Evolutionary conservation across 2,797 vertebrate species (phyloP), one percentile per base, ranked within the genome.

Genomic region (Spondyliosoma cantharus): DNA sequence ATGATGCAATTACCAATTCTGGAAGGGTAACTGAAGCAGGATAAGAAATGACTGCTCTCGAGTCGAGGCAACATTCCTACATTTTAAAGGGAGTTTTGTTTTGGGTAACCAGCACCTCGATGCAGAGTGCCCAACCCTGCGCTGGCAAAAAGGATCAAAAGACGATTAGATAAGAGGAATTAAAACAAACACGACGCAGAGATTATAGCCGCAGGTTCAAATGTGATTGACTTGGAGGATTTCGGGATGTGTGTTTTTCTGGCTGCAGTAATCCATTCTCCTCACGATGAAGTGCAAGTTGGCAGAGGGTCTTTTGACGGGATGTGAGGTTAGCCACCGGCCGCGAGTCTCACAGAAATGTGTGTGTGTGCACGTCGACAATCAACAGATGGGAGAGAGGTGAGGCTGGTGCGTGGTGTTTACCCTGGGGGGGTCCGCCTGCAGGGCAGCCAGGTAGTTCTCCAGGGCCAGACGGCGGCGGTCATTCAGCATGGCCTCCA

Each of bases 401-500:
- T 71, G 57, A 54, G 66, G 74, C 42, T 9, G 24, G 58, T 48
- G 83, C 57, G 71, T 24, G 49, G 27, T 45, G 43, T 63, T 87
- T 75, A 99, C 97, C 90, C 94, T 95, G 0, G 97, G 98, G 0
- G 98, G 97, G 86, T 98, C 97, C 0, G 97, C 96, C 92, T 99
- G 98, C 92, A 99, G 92, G 76, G 97, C 97, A 0, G 97, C 96
- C 81, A 99, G 94, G 92, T 99, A 99, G 90, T 97, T 98, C 95
- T 99, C 98, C 87, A 99, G 91, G 7, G 98, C 96, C n/a, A 97
- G 94, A 15, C 98, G 96, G 29, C 97, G 97, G 0, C 97, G 97
- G 82, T 99, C 97, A 0, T 99, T 98, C 77, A 99, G 91, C 96
- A 98, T 97, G 65, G 97, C 97, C 93, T 99, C 97, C 75, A 99